Percentiles rank a stretch among this genome's conserved stretches.
Conservation (phyloP, 2,888 invertebrate species). For the Meiosimyza decipiens region DNA sequence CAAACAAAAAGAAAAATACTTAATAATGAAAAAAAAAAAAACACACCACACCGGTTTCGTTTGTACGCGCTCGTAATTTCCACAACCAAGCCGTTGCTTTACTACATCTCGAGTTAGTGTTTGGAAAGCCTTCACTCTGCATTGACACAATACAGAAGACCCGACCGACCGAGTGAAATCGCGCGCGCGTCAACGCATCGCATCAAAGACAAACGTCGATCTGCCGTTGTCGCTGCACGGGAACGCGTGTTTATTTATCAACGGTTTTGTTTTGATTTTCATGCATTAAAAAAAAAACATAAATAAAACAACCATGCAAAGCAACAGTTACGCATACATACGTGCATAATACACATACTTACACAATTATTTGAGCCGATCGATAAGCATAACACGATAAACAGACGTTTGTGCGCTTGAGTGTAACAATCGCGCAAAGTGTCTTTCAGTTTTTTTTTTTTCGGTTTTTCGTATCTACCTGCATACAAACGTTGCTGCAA, state of each 20-base stretch:
- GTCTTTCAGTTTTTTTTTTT: neutral
- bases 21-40: slow-evolving; percentile 2
- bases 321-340: neutral
- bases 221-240: slow-evolving; percentile 1
- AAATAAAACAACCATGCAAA: neutral
- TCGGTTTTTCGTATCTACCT: neutral
- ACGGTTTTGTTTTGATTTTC: slow-evolving; percentile 31
- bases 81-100: slow-evolving; percentile 32
- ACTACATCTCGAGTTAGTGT: slow-evolving; percentile 33
- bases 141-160: slow-evolving; percentile 31
- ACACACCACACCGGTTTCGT: slow-evolving; percentile 36
- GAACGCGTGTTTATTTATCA: slow-evolving; percentile 1
- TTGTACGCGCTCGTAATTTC: slow-evolving; percentile 32
- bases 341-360: slow-evolving; percentile 2
- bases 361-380: too few relatives aligned
- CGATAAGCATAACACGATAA: neutral
- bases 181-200: slow-evolving; percentile 23
- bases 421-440: slow-evolving; percentile 22
- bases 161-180: neutral
- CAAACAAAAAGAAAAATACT: neutral
- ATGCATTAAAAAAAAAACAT: neutral
- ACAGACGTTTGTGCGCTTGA: slow-evolving; percentile 19
- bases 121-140: slow-evolving; percentile 37
- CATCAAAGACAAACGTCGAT: slow-evolving; percentile 17
- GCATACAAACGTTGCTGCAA: neutral